Percentiles rank a stretch among this genome's conserved stretches.
Conservation (phyloP, 2,888 invertebrate species). For the Drosophila vallismaia region DNA sequence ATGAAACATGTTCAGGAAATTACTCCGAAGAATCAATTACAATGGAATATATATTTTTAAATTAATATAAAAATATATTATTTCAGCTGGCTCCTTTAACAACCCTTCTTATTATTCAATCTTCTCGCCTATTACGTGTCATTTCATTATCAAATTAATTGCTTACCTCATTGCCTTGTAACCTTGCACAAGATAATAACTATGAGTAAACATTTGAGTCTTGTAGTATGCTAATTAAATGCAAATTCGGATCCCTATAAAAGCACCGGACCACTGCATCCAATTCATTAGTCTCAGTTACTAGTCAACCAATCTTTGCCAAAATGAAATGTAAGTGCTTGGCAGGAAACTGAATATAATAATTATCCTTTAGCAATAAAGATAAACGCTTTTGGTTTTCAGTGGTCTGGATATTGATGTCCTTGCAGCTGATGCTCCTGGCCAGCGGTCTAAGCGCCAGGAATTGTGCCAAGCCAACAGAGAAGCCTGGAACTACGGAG, state of each 20-base stretch:
- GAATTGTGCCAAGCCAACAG: conserved; percentile 36
- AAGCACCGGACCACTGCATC: conserved; percentile 16
- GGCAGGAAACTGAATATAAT: conserved; percentile 1
- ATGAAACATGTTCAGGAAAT: neutral
- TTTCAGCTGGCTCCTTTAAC: neutral
- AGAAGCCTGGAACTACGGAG: conserved; percentile 11
- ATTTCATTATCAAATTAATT: conserved; percentile 2
- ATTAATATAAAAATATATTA: neutral
- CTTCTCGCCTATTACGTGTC: neutral
- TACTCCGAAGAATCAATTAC: neutral
- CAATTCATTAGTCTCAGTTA: conserved; percentile 12
- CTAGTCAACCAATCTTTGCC: conserved; percentile 6
- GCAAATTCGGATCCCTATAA: conserved; percentile 49
- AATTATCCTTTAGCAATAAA: conserved; percentile 16
- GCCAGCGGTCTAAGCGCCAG: conserved; percentile 50
- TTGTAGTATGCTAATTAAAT: conserved; percentile 60
- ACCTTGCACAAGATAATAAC: conserved; percentile 23
- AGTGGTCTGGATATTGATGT: conserved; percentile 52
- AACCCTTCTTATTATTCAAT: neutral
- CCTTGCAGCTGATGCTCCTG: conserved; percentile 51
- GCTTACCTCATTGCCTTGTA: conserved; percentile 7
- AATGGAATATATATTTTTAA: neutral
- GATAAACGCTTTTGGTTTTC: conserved; percentile 28
- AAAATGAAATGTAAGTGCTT: conserved; percentile 60
- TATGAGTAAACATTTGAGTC: conserved; percentile 31